Conservation (phyloP, 1,140 invertebrate species). For the Drosophila truncata region DNA sequence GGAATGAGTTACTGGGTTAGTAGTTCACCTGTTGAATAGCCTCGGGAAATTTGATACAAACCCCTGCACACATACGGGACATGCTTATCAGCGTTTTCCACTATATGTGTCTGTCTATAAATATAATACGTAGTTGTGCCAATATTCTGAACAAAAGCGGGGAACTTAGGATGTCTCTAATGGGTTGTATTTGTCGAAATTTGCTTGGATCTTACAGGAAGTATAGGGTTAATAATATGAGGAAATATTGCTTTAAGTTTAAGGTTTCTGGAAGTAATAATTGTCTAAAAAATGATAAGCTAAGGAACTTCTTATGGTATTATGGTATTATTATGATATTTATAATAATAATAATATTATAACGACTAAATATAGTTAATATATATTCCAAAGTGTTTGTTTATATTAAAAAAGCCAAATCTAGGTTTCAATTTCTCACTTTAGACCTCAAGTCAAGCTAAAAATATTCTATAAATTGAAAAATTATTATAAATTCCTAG, state of each 20-base stretch:
- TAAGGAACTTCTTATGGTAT: not conserved
- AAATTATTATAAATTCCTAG: not conserved
- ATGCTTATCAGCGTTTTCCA: constrained; percentile 16
- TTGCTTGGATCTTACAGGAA: not conserved
- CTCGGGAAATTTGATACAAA: constrained; percentile 52
- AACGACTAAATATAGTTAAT: no score
- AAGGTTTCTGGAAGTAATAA: no score
- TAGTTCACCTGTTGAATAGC: constrained; percentile 69
- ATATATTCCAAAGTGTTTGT: no score
- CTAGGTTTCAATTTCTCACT: no score
- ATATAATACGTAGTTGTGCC: constrained; percentile 4
- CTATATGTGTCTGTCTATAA: constrained; percentile 3
- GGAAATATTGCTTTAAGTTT: not conserved
- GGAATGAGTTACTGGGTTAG: constrained; percentile 46
- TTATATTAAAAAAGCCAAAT: no score
- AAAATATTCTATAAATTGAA: not conserved
- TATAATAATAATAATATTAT: no score
- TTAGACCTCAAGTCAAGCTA: no score
- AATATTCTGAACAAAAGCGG: not conserved
- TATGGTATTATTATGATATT: not conserved
- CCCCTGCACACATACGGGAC: constrained; percentile 3
- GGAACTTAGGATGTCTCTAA: not conserved
- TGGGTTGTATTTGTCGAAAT: not conserved
- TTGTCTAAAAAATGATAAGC: no score
- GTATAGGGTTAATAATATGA: not conserved